Evolutionary conservation across 2,113 vertebrate species (phyloP).

Genomic region (Glareola pratincola): DNA sequence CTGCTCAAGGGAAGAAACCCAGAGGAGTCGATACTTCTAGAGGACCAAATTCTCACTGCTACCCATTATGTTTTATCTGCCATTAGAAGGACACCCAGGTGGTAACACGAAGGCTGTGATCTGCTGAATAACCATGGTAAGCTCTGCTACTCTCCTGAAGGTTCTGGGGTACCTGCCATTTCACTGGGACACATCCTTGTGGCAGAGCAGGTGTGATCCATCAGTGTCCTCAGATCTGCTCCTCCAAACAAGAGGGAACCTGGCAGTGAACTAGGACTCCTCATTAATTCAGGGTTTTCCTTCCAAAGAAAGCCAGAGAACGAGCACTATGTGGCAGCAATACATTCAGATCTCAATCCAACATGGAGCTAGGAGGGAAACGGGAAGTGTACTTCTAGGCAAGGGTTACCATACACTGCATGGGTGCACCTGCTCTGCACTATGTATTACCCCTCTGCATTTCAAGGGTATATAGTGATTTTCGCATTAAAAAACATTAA

Average conservation of each 20-base stretch:
- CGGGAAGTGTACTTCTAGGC: fast-evolving
- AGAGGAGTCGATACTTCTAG: not conserved
- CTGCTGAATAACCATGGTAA: not conserved
- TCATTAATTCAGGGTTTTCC: not conserved
- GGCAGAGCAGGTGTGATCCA: not conserved
- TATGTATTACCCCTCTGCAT: not conserved
- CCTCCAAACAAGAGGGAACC: not conserved
- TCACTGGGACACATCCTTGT: not conserved
- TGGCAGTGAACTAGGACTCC: fast-evolving
- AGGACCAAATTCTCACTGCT: not conserved
- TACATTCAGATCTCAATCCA: not conserved
- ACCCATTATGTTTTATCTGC: fast-evolving
- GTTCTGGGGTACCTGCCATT: not conserved
- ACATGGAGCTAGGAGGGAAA: not conserved
- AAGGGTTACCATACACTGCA: not conserved
- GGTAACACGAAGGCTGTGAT: not conserved
- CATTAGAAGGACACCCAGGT: not conserved
- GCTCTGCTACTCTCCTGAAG: not conserved
- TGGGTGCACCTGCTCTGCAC: not conserved
- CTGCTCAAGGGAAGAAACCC: not conserved
- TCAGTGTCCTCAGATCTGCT: not conserved
- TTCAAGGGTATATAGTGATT: not conserved
- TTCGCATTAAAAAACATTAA: not conserved
- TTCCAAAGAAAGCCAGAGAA: not conserved
- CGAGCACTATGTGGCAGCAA: fast-evolving